Percentiles rank a stretch among this genome's conserved stretches.
These are phyloP conservation scores for Pipa parva DNA, from an alignment of 2,113 vertebrate genomes.

Conservation along the genomic window DNA sequence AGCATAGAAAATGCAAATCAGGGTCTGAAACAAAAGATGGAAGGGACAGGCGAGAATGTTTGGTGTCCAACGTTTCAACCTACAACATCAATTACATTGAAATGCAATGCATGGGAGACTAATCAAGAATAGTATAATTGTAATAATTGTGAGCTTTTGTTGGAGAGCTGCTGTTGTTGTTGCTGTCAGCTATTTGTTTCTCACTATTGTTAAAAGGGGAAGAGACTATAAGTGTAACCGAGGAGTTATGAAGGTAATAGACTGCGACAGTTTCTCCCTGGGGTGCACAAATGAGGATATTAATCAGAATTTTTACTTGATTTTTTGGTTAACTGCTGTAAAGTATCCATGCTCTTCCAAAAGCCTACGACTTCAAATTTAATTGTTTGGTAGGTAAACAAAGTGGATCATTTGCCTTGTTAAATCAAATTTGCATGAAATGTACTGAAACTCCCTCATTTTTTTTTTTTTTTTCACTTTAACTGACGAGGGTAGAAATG, in stretches of 20 bases:
- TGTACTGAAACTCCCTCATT: too few relatives aligned
- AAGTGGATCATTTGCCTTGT: background rate
- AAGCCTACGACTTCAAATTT: background rate
- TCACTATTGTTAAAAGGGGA: constrained; percentile 71
- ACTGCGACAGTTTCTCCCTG: constrained; percentile 37
- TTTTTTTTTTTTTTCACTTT: too few relatives aligned
- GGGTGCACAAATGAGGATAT: constrained; percentile 25
- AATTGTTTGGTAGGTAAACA: background rate
- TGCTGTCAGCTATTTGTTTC: constrained; percentile 83
- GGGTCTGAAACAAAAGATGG: constrained; percentile 79
- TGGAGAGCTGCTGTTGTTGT: constrained; percentile 75
- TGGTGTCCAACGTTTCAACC: constrained; percentile 87
- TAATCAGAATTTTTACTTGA: background rate
- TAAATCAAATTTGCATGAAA: too few relatives aligned
- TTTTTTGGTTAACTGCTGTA: constrained; percentile 9
- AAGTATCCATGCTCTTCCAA: background rate
- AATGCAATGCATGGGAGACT: constrained; percentile 84
- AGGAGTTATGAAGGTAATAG: constrained; percentile 67
- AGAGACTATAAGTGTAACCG: constrained; percentile 61
- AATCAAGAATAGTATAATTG: constrained; percentile 86
- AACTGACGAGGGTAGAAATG: too few relatives aligned
- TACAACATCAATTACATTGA: constrained; percentile 91
- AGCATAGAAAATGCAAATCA: constrained; percentile 88
- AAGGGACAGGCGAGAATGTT: constrained; percentile 86
- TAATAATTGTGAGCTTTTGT: constrained; percentile 89